Base-by-base conservation (phyloP, 2,797 vertebrate species). In the Catharus ustulatus region DNA sequence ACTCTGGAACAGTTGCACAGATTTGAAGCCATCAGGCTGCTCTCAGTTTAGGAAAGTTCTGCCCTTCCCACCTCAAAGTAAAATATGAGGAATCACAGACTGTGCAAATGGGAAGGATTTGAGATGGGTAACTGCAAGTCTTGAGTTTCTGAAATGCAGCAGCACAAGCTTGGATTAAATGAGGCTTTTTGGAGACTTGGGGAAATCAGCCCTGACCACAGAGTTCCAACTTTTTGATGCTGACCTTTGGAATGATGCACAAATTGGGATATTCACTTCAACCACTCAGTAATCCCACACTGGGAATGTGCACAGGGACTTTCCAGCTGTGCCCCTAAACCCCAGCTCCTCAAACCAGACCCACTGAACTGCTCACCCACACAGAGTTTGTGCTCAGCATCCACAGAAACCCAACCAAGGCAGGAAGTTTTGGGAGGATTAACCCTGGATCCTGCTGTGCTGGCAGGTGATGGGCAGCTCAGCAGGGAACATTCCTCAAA, bases 31-130 rank as follows among this genome's bases (percentile, higher is more conserved):
- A 75, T 75, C 84, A 81, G 69, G 77, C 48, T 84, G 73, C 81
- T 71, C 89, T 80, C 73, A n/a, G 10, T 84, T 92, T 81, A 75
- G 87, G 77, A 40, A 64, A 90, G 77, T 30, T 84, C 91, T 88
- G 69, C 84, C 77, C 68, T 54, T 93, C 83, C 84, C 58, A 74
- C 80, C 42, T 64, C 45, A 0, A 58, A 83, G 45, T 17, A 34
- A 66, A 85, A 85, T 0, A 69, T 0, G 46, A 93, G 68, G 76
- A 85, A 59, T 42, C 1, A 0, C 72, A 80, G 68, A 17, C 42
- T 77, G 52, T 46, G 61, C 51, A 76, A 77, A 55, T 0, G 17
- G 66, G 61, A 74, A 55, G 36, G 54, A 11, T 43, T 24, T 30
- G 52, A 55, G 85, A 34, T 13, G 71, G 38, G n/a, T 6, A 43